phyloP scores from a whole-genome alignment of 2,888 invertebrate genomes.

The Dasypolia templi region DNA sequence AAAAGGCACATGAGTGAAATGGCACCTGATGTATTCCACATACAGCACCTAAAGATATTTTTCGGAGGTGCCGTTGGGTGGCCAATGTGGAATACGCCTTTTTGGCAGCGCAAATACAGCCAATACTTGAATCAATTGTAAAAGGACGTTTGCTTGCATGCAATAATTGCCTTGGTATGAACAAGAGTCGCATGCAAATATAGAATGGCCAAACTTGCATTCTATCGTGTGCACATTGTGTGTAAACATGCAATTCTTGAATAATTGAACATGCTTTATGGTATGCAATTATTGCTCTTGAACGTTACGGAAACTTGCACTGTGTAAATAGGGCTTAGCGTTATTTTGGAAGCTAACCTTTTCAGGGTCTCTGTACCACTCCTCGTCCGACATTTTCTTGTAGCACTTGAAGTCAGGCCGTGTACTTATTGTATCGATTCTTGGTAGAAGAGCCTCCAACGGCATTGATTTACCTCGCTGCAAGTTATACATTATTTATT shows the following conservation, averaged over 20 bases:
- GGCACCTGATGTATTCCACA: too few species aligned
- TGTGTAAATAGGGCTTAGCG: not conserved
- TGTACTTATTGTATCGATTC: conserved; percentile 74
- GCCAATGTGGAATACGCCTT: too few species aligned
- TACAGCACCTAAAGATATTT: too few species aligned
- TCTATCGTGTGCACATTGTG: not conserved
- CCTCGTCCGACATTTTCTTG: conserved; percentile 80
- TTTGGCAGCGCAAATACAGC: too few species aligned
- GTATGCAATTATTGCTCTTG: not conserved
- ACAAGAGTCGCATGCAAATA: not conserved
- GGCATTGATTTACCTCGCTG: conserved; percentile 80
- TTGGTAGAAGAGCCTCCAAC: conserved; percentile 75
- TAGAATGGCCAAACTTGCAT: not conserved
- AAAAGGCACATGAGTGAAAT: too few species aligned
- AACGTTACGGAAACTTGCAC: not conserved
- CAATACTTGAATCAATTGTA: too few species aligned
- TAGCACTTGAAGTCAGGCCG: conserved; percentile 81
- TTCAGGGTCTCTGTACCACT: conserved; percentile 82
- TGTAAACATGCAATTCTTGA: not conserved
- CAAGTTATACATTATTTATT: conserved; percentile 14
- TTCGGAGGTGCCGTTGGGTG: too few species aligned
- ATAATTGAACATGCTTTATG: not conserved
- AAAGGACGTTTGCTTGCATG: too few species aligned
- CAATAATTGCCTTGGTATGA: not conserved
- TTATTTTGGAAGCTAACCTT: conserved; percentile 73